Evolutionary conservation across 2,888 invertebrate genomes (phyloP).

Genomic region (Phyto melanocephala): DNA sequence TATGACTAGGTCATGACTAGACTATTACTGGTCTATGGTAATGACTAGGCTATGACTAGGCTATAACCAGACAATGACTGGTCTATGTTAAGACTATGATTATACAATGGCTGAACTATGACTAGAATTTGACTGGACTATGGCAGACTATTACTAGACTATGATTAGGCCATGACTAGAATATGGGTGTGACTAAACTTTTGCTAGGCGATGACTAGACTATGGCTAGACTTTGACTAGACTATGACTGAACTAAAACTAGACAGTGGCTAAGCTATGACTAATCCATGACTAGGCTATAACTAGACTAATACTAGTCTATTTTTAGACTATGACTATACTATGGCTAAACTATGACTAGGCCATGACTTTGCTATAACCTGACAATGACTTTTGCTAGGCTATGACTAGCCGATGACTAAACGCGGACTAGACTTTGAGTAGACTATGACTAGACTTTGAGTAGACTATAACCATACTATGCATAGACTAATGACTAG

Average conservation of each 20-base stretch:
- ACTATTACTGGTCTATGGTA: too few relatives aligned
- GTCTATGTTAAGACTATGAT: too few relatives aligned
- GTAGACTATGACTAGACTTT: background rate
- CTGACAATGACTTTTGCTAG: background rate
- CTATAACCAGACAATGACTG: too few relatives aligned
- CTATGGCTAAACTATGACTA: background rate
- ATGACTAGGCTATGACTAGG: too few relatives aligned
- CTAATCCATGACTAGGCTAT: background rate
- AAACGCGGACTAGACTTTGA: background rate
- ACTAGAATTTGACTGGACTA: too few relatives aligned
- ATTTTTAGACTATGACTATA: background rate
- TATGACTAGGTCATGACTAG: too few relatives aligned
- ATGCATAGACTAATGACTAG: background rate
- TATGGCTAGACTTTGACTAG: conserved; percentile 1
- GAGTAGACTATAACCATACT: background rate
- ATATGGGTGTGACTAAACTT: too few relatives aligned
- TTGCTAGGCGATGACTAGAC: conserved; percentile 1
- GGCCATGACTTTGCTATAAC: background rate
- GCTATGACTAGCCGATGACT: background rate
- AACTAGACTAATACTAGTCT: background rate
- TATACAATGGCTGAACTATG: too few relatives aligned
- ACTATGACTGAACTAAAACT: background rate
- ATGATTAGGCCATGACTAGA: too few relatives aligned
- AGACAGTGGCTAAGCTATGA: background rate
- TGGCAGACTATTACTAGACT: too few relatives aligned